Conservation (phyloP, 2,113 vertebrate species). For the Vidua chalybeata region DNA sequence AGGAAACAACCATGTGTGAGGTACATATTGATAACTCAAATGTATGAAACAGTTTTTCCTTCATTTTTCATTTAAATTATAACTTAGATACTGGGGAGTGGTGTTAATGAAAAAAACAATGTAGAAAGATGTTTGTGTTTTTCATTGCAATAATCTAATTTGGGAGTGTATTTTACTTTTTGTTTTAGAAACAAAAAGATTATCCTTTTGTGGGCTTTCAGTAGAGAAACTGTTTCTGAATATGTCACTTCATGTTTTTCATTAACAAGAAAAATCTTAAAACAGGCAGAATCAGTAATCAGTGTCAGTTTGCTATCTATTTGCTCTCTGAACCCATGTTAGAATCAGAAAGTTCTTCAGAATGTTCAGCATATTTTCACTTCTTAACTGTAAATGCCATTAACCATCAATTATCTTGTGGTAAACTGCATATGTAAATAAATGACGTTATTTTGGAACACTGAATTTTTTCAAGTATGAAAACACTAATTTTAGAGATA, state of each 20-base stretch:
- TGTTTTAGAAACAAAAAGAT: background rate
- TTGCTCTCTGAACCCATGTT: background rate
- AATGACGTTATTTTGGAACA: background rate
- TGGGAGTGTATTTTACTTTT: fast-evolving
- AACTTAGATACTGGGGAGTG: background rate
- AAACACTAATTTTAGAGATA: background rate
- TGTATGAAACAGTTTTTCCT: background rate
- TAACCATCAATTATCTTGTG: background rate
- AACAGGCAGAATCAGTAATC: background rate
- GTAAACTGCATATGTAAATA: background rate
- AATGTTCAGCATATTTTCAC: background rate
- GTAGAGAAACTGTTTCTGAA: background rate
- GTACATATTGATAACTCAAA: background rate
- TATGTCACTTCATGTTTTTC: background rate
- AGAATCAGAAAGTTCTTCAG: background rate
- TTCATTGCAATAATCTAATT: background rate
- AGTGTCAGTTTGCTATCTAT: background rate
- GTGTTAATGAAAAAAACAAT: background rate
- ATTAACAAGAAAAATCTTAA: background rate
- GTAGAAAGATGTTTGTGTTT: background rate
- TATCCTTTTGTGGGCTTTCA: background rate
- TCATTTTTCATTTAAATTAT: background rate
- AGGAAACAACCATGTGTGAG: fast-evolving
- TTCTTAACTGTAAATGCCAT: background rate
- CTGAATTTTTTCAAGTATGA: background rate